Evolutionary conservation across 2,888 invertebrate genomes (phyloP), one percentile per base, ranked within the genome.

Genomic region (Thera britannica): DNA sequence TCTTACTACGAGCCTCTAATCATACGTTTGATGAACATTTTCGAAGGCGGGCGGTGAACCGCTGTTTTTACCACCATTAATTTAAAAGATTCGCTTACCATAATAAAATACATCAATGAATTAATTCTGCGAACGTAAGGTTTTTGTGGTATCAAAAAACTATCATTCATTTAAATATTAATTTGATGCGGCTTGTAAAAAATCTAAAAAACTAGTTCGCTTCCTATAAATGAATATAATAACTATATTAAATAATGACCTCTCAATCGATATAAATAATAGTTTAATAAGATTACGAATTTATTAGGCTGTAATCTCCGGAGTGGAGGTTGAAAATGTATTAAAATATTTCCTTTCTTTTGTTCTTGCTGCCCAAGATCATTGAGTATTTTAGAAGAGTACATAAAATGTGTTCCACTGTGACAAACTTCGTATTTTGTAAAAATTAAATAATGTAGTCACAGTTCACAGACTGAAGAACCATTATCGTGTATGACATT

Each of bases 71-170:
- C 65, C 54, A 62, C 68, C 58, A 75, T 75, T 72, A 62, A 68
- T 73, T 60, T 73, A 70, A 73, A 73, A 71, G 68, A 72, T 71
- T 71, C 66, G 65, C 58, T 73, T 73, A 73, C 52, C 72, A 73
- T 73, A 72, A 68, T 65, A 68, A 70, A 67, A 68, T 68, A 73
- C 65, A 70, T 62, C 71, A 70, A 72, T 71, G 65, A 71, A 71
- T 72, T 67, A 55, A 62, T 70, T 71, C 66, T 68, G 54, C 55
- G 67, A 68, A 67, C 59, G 54, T 52, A 41, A 49, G 38, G 9
- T 69, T 72, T 72, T 72, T 65, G 62, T 60, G 12, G 4, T n/a
- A 6, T n/a, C 34, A 48, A 69, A 68, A 69, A 68, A 56, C 12
- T 35, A 48, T 58, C 58, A 68, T 67, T 63, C 63, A 67, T 68